Conservation (phyloP, 2,797 vertebrate genomes). For the Cuculus canorus region DNA sequence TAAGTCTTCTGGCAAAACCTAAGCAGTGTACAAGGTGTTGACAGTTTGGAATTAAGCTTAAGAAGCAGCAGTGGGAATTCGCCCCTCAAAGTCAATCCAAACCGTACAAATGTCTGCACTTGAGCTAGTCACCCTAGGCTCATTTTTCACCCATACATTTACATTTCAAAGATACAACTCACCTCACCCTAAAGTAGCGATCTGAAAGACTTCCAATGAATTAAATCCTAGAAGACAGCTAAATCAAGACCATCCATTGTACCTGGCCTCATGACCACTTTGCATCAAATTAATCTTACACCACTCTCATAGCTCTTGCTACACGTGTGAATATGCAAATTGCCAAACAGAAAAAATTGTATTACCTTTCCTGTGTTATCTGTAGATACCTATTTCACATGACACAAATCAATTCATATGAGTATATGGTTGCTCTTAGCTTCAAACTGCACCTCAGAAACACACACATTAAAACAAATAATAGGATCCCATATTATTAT, state of each 20-base stretch:
- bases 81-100: background rate
- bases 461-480: background rate
- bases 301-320: background rate
- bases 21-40: background rate
- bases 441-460: background rate
- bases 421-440: background rate
- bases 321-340: background rate
- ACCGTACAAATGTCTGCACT: background rate
- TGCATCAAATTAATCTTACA: background rate
- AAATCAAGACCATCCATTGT: background rate
- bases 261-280: background rate
- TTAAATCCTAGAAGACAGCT: background rate
- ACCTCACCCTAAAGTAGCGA: background rate
- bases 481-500: background rate
- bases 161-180: background rate
- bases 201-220: background rate
- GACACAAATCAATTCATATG: background rate
- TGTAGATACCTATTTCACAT: background rate
- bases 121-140: background rate
- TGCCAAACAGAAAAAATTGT: background rate
- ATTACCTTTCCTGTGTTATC: background rate
- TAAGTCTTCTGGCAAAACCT: background rate
- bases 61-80: background rate
- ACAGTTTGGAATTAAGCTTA: background rate
- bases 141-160: background rate